Evolutionary conservation across 2,113 vertebrate genomes (phyloP).

Genomic region (Psilopogon haemacephalus): DNA sequence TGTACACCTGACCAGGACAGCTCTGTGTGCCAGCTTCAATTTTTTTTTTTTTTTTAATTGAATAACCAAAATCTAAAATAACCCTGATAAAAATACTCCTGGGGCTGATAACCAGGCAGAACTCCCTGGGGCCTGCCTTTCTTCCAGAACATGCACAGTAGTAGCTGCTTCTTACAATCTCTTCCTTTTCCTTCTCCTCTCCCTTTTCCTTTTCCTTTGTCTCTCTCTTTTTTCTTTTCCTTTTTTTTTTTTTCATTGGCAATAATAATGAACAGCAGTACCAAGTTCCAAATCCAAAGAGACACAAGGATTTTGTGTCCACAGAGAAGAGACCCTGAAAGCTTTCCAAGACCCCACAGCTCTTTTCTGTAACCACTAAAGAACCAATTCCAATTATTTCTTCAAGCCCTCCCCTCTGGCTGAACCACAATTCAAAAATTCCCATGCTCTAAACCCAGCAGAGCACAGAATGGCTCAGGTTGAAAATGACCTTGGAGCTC

Average conservation of each 20-base stretch:
- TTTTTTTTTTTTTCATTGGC: neutral
- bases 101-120: neutral
- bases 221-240: fast-evolving
- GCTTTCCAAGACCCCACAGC: neutral
- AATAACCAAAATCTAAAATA: neutral
- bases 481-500: no score
- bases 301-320: neutral
- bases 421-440: neutral
- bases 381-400: neutral
- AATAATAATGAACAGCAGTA: neutral
- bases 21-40: neutral
- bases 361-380: neutral
- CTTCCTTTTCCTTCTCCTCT: no score
- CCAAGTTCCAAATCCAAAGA: neutral
- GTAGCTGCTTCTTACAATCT: neutral
- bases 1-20: neutral
- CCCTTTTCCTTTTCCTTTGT: no score
- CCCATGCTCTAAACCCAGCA: neutral
- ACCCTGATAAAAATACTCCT: neutral
- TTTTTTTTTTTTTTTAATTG: neutral
- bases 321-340: neutral
- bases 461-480: no score
- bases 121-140: neutral
- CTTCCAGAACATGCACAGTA: neutral
- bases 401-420: neutral